Percentiles rank a stretch among this genome's conserved stretches.
Conservation (phyloP, 37 sponge, comb jelly and placozoan genomes). For the Eunapius fragilis region DNA sequence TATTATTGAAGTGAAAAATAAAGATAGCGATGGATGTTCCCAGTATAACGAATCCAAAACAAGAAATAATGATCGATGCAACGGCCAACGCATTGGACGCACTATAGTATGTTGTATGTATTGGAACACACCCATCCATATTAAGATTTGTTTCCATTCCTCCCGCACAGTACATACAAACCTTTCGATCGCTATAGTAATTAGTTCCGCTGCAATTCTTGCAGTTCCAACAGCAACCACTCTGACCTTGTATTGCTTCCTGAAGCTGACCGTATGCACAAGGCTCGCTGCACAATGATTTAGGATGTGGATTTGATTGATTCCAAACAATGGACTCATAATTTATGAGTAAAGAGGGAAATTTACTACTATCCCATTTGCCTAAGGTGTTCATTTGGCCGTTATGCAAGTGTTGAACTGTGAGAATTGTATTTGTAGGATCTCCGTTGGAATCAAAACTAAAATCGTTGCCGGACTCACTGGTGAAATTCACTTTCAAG, state of each 20-base stretch:
- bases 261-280: conserved; percentile 46
- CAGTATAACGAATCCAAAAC: conserved; percentile 31
- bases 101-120: conserved; percentile 27
- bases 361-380: background rate
- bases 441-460: conserved; percentile 63
- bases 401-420: conserved; percentile 16
- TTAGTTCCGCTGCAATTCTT: background rate
- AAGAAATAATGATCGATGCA: conserved; percentile 19
- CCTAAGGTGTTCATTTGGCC: background rate
- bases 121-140: conserved; percentile 26
- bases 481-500: background rate
- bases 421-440: conserved; percentile 2
- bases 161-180: conserved; percentile 38
- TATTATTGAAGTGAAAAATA: conserved; percentile 13
- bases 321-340: background rate
- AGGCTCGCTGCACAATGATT: background rate
- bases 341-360: background rate
- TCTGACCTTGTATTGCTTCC: background rate
- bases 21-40: conserved; percentile 25
- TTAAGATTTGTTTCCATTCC: conserved; percentile 43
- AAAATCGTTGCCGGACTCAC: background rate
- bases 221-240: conserved; percentile 70
- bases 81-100: conserved; percentile 31
- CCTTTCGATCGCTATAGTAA: background rate
- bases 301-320: background rate